Base-by-base conservation (phyloP, 2,113 vertebrate species). In the Microtus ochrogaster region DNA sequence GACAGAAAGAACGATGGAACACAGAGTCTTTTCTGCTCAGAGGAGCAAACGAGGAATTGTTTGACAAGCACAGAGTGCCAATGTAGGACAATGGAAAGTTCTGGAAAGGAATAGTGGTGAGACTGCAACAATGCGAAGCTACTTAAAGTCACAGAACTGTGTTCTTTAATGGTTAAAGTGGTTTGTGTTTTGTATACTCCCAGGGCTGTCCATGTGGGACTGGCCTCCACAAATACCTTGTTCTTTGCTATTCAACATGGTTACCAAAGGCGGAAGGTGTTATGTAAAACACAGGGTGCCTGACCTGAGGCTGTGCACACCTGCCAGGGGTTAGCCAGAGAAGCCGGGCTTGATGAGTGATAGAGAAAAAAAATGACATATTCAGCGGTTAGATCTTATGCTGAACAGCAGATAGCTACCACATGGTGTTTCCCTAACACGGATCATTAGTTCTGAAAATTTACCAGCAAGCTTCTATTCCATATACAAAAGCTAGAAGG, bases 371-470 rank as follows among this genome's bases (percentile, higher is more conserved):
- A 92, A 94, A 94, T 41, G 26, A 65, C 79, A 70, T 66, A 61
- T 89, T 47, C 1, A 81, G 36, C 1, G 2, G 19, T 81, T 90
- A 90, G 74, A 84, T 83, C 49, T 90, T 49, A 33, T 63, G 39
- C 55, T 90, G 13, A 63, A 86, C 4, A 22, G 5, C 41, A 39
- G 41, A 97, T 68, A 91, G 68, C 63, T n/a, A 36, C 79, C 47
- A 91, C 7, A 41, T 4, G 65, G 26, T 84, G 13, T 4, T 39
- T 73, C 52, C 44, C 65, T 55, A 76, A 68, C n/a, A 44, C 28
- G 44, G 79, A 52, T 66, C 28, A 39, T 74, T 66, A 36, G 39
- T 89, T 94, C 65, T 77, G 52, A 95, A 52, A 87, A 95, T 74
- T 84, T 72, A 83, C 36, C 9, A 12, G 76, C 68, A 95, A 90